Percentiles rank a stretch among this genome's conserved stretches.
phyloP scores from a whole-genome alignment of 2,113 vertebrate species.

The Channa maculata region DNA sequence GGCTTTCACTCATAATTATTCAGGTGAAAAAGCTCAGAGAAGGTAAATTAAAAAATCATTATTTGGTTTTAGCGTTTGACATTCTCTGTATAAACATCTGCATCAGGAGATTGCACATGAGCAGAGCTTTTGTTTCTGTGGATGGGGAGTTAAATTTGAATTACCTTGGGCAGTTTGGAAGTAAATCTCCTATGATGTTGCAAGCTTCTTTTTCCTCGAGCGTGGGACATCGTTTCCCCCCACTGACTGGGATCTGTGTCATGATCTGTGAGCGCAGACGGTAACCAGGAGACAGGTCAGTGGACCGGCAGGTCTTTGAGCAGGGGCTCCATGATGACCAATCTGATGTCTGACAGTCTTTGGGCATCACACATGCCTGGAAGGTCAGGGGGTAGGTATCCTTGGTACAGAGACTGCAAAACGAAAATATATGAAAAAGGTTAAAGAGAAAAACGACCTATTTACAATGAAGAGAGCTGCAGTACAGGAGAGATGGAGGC shows the following conservation, averaged over 20 bases:
- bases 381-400: conserved; percentile 85
- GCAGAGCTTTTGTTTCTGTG: conserved; percentile 1
- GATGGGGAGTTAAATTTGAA: neutral
- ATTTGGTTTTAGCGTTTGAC: conserved; percentile 33
- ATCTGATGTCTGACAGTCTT: conserved; percentile 87
- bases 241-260: conserved; percentile 81
- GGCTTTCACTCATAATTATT: conserved; percentile 36
- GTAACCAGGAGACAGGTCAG: conserved; percentile 84
- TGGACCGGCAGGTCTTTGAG: conserved; percentile 87
- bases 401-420: conserved; percentile 87
- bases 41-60: conserved; percentile 32
- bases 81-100: neutral
- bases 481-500: too few species aligned
- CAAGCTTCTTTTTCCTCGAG: conserved; percentile 93
- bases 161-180: conserved; percentile 92
- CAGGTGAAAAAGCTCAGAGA: conserved; percentile 28
- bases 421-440: conserved; percentile 1
- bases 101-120: conserved; percentile 6
- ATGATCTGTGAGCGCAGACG: conserved; percentile 86
- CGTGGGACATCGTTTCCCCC: conserved; percentile 84
- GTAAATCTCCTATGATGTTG: conserved; percentile 81
- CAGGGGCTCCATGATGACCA: conserved; percentile 94
- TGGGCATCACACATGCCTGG: conserved; percentile 88
- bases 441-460: neutral
- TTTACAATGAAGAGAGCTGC: neutral